A percentile compares a stretch with the other conserved stretches of the same genome.
phyloP scores from a whole-genome alignment of 2,888 invertebrate species.

The Sceliomorpha sp. region DNA sequence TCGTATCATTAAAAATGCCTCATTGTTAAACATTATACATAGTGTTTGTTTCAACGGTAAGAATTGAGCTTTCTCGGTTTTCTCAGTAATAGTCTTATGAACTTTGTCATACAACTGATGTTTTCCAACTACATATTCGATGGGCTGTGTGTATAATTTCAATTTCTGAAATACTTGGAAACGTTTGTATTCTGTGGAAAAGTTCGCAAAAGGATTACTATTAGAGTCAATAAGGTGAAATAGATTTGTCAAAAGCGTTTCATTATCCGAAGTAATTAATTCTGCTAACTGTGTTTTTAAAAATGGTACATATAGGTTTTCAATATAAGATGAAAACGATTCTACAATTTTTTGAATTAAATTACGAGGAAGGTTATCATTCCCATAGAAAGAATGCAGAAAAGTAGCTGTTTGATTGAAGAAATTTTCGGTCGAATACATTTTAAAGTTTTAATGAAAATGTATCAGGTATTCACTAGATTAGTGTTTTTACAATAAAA shows the following conservation, averaged over 20 bases:
- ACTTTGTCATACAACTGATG: not conserved
- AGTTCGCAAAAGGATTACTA: slow-evolving; percentile 11
- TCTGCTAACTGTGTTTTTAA: not conserved
- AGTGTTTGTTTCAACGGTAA: slow-evolving; percentile 24
- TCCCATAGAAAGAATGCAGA: not conserved
- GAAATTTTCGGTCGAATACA: not conserved
- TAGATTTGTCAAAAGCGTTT: not conserved
- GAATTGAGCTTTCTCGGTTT: slow-evolving; percentile 12
- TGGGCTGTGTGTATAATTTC: slow-evolving; percentile 13
- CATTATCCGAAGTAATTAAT: not conserved
- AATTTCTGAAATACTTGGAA: slow-evolving; percentile 12
- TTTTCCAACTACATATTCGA: slow-evolving; percentile 25
- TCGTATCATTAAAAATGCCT: slow-evolving; percentile 11
- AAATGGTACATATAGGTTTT: not conserved
- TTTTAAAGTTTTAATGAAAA: not conserved
- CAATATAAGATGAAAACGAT: not conserved
- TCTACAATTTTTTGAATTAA: not conserved
- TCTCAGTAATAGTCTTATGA: not conserved
- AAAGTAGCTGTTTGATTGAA: not conserved
- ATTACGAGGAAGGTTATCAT: not conserved
- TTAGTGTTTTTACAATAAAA: no score
- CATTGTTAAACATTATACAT: slow-evolving; percentile 11
- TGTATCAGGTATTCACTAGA: no score
- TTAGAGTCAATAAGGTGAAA: slow-evolving; percentile 14
- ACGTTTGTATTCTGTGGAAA: slow-evolving; percentile 23